phyloP scores from a whole-genome alignment of 2,888 invertebrate species.

The Bedellia somnulentella region DNA sequence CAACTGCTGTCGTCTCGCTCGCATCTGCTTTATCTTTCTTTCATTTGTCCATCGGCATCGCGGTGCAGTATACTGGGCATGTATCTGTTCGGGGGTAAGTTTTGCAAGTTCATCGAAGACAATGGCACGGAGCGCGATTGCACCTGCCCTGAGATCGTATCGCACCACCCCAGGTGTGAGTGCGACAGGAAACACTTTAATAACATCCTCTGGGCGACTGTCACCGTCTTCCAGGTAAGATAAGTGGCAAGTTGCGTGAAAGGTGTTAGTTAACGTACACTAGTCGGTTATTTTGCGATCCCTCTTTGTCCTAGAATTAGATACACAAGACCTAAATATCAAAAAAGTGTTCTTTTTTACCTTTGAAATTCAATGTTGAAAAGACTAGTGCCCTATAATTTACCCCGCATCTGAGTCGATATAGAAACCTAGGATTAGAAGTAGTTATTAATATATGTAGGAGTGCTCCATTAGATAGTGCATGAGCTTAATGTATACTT shows the following conservation, averaged over 20 bases:
- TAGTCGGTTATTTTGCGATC: slow-evolving; percentile 54
- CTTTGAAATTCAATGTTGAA: too few relatives aligned
- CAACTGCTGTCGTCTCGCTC: slow-evolving; percentile 41
- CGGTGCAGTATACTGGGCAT: slow-evolving; percentile 95
- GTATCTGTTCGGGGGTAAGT: slow-evolving; percentile 99
- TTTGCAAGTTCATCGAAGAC: slow-evolving; percentile 95
- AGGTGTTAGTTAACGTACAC: slow-evolving; percentile 34
- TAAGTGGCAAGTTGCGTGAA: slow-evolving; percentile 21
- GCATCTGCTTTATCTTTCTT: slow-evolving; percentile 58
- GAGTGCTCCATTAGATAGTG: slow-evolving; percentile 48
- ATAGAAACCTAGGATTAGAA: slow-evolving; percentile 16
- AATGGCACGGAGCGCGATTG: slow-evolving; percentile 83
- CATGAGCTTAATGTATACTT: slow-evolving; percentile 36
- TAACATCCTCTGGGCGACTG: slow-evolving; percentile 96
- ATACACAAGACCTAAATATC: too few relatives aligned
- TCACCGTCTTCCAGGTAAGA: slow-evolving; percentile 97
- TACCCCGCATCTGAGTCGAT: too few relatives aligned
- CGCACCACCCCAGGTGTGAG: slow-evolving; percentile 86
- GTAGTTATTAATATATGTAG: slow-evolving; percentile 28
- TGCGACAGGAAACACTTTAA: slow-evolving; percentile 99
- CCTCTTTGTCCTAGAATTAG: slow-evolving; percentile 23
- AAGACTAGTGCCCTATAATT: too few relatives aligned
- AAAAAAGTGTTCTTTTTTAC: too few relatives aligned
- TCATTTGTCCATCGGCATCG: slow-evolving; percentile 53
- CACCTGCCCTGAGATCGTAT: slow-evolving; percentile 89